Base-by-base conservation (phyloP, 1,140 invertebrate species). In the Argopecten irradians region DNA sequence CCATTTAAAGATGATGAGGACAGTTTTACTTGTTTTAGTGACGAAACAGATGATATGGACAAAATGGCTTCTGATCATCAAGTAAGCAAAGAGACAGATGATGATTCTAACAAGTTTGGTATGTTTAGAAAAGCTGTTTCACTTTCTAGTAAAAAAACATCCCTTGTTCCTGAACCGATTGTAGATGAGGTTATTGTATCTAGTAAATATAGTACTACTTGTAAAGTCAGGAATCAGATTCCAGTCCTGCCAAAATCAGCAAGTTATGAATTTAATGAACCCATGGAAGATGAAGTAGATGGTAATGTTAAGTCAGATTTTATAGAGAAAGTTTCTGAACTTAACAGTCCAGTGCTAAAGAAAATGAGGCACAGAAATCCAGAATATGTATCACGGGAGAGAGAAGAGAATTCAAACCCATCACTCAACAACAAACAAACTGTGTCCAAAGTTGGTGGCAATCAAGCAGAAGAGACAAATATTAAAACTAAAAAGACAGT, bases 41-140 rank as follows among this genome's bases (percentile, higher is more conserved):
- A 82, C 22, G 41, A 33, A 32, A 43, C 83, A 83, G 84, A 71
- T 28, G 35, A 85, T 5, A 41, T 19, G 8, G 84, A 88, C 22
- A 85, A 22, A 19, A 33, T 82, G 55, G 34, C n/a, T 84, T 82
- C 36, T 83, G 28, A 36, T 28, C 41, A 83, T 39, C 32, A 34
- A n/a, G 55, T 28, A n/a, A 71, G 1, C 33, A 19, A 71, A 33
- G n/a, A 32, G n/a, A 71, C 34, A 34, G 71, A 83, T 32, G 19
- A 71, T 16, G 55, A 86, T 34, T 55, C 82, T 34, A 41, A 85
- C 34, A 90, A 89, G 82, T 71, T 86, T 82, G 86, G 86, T 14
- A 84, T 89, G 16, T 90, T 90, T 89, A 83, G 89, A 35, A 90
- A 90, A 87, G 89, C 90, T 35, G 34, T 86, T 16, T 87, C 83